These are phyloP conservation scores for Tachystola acroxantha DNA, from an alignment of 2,888 invertebrate genomes.

Conservation along the genomic window DNA sequence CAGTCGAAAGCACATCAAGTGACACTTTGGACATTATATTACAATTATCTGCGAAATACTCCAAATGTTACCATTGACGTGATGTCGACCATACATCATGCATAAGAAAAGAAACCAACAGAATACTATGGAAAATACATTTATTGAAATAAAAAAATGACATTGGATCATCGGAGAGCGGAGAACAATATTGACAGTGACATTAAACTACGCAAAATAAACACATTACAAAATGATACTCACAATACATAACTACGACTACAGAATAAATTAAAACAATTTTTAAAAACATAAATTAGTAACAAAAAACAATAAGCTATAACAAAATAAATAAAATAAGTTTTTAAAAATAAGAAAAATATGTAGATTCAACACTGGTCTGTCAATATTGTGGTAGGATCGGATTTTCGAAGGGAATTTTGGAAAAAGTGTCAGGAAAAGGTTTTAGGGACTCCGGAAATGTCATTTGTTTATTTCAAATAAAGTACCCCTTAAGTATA, in stretches of 20 bases:
- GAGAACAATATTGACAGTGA: constrained; percentile 75
- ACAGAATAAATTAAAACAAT: constrained; percentile 74
- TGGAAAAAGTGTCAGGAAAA: constrained; percentile 21
- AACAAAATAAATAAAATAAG: constrained; percentile 72
- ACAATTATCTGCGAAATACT: no score
- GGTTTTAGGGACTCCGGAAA: constrained; percentile 33
- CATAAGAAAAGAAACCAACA: constrained; percentile 44
- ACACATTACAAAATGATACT: constrained; percentile 55
- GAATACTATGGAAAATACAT: constrained; percentile 57
- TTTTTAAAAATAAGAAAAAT: constrained; percentile 58
- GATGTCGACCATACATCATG: constrained; percentile 10
- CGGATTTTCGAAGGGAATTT: constrained; percentile 28
- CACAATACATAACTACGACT: constrained; percentile 56
- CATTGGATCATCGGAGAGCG: constrained; percentile 67
- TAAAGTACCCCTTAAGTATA: constrained; percentile 67
- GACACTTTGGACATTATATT: no score
- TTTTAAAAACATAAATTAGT: constrained; percentile 68
- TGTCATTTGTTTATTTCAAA: constrained; percentile 74
- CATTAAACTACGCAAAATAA: constrained; percentile 62
- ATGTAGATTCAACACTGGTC: constrained; percentile 75
- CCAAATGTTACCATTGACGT: no score
- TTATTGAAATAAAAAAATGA: constrained; percentile 78
- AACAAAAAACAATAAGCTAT: constrained; percentile 67
- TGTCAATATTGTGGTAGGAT: constrained; percentile 73
- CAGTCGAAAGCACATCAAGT: no score